phyloP scores from a whole-genome alignment of 2,888 invertebrate genomes.

The Protonemura montana region DNA sequence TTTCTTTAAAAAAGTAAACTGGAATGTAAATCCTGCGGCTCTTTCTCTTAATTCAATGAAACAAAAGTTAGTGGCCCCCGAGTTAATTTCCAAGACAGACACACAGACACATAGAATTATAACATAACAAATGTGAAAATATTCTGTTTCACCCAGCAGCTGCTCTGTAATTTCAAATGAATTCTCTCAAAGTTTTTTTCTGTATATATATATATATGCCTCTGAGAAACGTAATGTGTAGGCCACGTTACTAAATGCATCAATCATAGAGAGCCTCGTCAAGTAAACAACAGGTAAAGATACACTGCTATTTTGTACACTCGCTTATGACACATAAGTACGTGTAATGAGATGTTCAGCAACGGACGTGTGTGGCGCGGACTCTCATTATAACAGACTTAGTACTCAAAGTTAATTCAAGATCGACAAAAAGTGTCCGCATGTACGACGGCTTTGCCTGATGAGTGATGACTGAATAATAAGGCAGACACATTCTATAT shows the following conservation, averaged over 20 bases:
- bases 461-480: conserved; percentile 33
- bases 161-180: neutral
- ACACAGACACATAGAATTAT: neutral
- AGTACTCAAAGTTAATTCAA: conserved; percentile 41
- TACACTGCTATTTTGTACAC: neutral
- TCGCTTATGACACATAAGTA: neutral
- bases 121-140: conserved; percentile 12
- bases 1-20: neutral
- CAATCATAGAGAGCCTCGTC: neutral
- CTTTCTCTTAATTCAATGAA: conserved; percentile 7
- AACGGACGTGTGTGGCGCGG: neutral
- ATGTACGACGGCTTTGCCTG: neutral
- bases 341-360: neutral
- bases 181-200: neutral
- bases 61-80: neutral
- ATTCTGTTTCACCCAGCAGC: conserved; percentile 5
- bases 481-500: neutral
- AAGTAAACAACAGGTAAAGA: conserved; percentile 12
- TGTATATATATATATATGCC: neutral
- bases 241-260: neutral
- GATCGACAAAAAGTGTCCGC: conserved; percentile 39
- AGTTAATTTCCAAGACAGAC: neutral
- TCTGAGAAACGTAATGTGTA: neutral
- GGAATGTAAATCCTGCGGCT: neutral
- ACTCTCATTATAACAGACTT: conserved; percentile 44